A percentile compares a stretch with the other conserved stretches of the same genome.
Conservation (phyloP, 2,797 vertebrate genomes). For the Lagorchestes hirsutus region DNA sequence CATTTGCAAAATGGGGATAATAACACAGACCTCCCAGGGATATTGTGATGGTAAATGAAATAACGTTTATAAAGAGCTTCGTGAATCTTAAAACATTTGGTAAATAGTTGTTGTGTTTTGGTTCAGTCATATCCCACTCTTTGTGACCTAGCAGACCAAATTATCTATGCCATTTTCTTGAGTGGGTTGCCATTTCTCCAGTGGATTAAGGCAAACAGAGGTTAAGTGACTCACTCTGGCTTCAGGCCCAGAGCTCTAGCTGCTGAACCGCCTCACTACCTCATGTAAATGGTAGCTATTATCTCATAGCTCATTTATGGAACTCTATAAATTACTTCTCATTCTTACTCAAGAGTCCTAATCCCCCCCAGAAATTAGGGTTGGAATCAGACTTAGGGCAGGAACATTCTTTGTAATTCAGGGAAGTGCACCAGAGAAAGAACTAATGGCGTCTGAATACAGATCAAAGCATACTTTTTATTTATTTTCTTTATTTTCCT, state of each 20-base stretch:
- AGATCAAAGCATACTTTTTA: no score
- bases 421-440: neutral
- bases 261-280: neutral
- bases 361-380: neutral
- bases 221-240: neutral
- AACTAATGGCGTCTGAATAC: no score
- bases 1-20: neutral
- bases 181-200: neutral
- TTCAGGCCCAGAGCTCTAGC: neutral
- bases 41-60: neutral
- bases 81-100: neutral
- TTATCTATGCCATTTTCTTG: neutral
- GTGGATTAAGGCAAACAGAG: neutral
- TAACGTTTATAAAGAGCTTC: neutral
- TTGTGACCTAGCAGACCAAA: neutral
- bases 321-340: neutral
- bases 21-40: neutral
- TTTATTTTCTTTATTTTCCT: no score
- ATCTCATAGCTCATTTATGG: neutral
- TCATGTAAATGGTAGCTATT: neutral
- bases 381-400: neutral
- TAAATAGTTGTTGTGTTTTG: neutral
- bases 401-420: neutral
- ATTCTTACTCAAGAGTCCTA: neutral
- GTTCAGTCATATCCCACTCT: neutral